Conservation (phyloP, 2,113 vertebrate genomes). For the Sphaerodactylus townsendi region DNA sequence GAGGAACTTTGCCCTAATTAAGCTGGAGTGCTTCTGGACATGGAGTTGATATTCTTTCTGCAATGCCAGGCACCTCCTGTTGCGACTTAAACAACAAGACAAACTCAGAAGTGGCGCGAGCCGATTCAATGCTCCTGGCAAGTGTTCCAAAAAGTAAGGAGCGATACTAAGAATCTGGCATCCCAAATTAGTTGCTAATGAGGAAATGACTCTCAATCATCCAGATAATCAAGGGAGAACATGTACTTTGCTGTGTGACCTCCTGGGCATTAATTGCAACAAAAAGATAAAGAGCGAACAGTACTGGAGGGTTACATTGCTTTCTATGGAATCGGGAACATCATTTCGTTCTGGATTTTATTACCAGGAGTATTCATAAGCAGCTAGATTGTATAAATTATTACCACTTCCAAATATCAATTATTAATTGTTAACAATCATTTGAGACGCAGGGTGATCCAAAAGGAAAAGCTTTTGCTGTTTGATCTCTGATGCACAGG, state of each 20-base stretch:
- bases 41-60: not conserved
- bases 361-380: not conserved
- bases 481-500: not conserved
- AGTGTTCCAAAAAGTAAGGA: conserved; percentile 31
- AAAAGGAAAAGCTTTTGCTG: not conserved
- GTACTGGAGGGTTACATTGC: not conserved
- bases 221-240: conserved; percentile 34
- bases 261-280: not conserved
- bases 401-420: not conserved
- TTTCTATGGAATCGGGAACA: not conserved
- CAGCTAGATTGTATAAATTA: not conserved
- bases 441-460: not conserved
- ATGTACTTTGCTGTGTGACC: conserved; percentile 2
- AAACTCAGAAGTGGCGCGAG: conserved; percentile 25
- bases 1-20: not conserved
- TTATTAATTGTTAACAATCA: not conserved
- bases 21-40: not conserved
- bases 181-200: conserved; percentile 48
- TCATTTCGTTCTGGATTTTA: conserved; percentile 2
- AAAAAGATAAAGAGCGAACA: not conserved
- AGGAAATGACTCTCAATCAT: conserved; percentile 45
- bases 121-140: conserved; percentile 44
- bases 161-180: conserved; percentile 16
- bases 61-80: not conserved
- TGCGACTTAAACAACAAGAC: not conserved